Evolutionary conservation across 2,888 invertebrate species (phyloP).

Genomic region (Coleophora deauratella): DNA sequence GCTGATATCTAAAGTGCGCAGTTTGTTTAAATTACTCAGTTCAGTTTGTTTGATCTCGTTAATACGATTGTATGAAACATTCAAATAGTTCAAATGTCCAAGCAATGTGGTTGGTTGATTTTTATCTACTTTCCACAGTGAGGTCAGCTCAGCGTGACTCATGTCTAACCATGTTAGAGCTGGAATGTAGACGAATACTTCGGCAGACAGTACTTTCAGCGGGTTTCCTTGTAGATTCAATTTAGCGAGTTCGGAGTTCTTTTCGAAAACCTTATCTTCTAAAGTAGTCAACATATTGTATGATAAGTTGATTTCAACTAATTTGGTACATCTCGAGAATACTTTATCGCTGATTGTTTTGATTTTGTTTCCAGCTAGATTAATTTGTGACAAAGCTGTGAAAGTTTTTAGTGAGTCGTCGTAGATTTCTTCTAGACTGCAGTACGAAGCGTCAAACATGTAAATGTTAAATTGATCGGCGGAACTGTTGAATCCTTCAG

Average conservation of each 20-base stretch:
- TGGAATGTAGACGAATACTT: slow-evolving; percentile 77
- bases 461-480: slow-evolving; percentile 77
- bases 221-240: slow-evolving; percentile 83
- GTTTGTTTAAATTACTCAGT: slow-evolving; percentile 70
- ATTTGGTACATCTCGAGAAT: slow-evolving; percentile 69
- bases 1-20: slow-evolving; percentile 75
- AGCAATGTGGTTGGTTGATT: slow-evolving; percentile 58
- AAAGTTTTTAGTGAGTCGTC: slow-evolving; percentile 80
- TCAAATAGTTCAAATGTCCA: slow-evolving; percentile 71
- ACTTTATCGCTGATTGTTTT: slow-evolving; percentile 70
- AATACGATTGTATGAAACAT: slow-evolving; percentile 76
- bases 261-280: slow-evolving; percentile 76
- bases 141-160: slow-evolving; percentile 79
- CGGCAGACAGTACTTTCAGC: slow-evolving; percentile 77
- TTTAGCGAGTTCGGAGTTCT: slow-evolving; percentile 77
- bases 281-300: slow-evolving; percentile 78
- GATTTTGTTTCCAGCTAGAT: slow-evolving; percentile 79
- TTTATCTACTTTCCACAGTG: slow-evolving; percentile 76
- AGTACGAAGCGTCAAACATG: slow-evolving; percentile 82
- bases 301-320: slow-evolving; percentile 82
- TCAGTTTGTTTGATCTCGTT: slow-evolving; percentile 73
- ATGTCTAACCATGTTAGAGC: slow-evolving; percentile 79
- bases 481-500: slow-evolving; percentile 77
- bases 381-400: slow-evolving; percentile 78
- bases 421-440: slow-evolving; percentile 77